Evolutionary conservation across 2,888 invertebrate genomes (phyloP).

Genomic region (Diachrysia chrysitis): DNA sequence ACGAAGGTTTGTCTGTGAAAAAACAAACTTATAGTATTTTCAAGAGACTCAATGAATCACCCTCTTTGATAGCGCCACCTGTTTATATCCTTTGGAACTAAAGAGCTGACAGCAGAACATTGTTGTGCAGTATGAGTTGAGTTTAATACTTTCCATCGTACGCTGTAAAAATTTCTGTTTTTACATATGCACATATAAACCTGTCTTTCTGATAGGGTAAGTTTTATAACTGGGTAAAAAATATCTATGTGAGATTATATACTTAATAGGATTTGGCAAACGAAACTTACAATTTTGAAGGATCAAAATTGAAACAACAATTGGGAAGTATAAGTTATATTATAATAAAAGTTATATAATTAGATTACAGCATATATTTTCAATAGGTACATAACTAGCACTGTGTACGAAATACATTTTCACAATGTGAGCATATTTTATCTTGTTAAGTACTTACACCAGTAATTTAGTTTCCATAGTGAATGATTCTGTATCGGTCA

Average conservation of each 20-base stretch:
- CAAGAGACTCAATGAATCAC: neutral
- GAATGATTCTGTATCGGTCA: slow-evolving; percentile 69
- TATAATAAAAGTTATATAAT: slow-evolving; percentile 86
- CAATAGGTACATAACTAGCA: slow-evolving; percentile 85
- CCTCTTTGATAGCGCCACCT: neutral
- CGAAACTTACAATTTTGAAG: neutral
- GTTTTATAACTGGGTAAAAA: too few species aligned
- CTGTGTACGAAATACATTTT: slow-evolving; percentile 85
- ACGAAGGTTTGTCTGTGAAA: too few species aligned
- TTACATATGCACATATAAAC: too few species aligned
- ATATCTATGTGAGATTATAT: too few species aligned
- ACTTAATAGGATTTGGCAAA: too few species aligned
- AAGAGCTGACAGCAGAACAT: neutral
- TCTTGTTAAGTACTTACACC: slow-evolving; percentile 75
- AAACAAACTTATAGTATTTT: too few species aligned
- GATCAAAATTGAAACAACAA: slow-evolving; percentile 74
- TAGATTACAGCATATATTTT: slow-evolving; percentile 86
- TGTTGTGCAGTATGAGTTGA: too few species aligned
- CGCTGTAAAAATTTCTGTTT: too few species aligned
- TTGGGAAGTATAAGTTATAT: slow-evolving; percentile 88
- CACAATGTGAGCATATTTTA: slow-evolving; percentile 85
- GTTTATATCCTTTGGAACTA: neutral
- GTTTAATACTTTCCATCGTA: too few species aligned
- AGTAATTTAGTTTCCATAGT: slow-evolving; percentile 69
- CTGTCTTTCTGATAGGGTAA: too few species aligned